Evolutionary conservation across 2,113 vertebrate genomes (phyloP), one percentile per base, ranked within the genome.

Genomic region (Polyodon spathula): DNA sequence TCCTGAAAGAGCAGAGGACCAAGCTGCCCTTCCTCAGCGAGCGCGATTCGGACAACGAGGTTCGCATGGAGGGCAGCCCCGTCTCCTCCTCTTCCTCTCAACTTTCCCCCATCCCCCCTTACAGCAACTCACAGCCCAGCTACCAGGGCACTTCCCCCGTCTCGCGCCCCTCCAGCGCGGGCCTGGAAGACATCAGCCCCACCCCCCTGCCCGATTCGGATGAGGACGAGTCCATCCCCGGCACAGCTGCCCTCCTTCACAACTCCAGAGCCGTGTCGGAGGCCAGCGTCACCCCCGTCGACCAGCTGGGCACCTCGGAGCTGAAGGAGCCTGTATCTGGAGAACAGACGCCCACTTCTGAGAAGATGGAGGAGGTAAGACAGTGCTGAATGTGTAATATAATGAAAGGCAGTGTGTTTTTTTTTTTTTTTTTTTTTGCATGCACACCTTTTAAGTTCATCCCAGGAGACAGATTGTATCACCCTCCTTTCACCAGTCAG

Each of bases 81-180:
- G 95, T 97, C 71, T 99, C 96, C 54, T 99, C 94, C 4, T 95
- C 95, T 0, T 97, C 95, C 62, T 98, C 94, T 27, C 96, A 98
- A 76, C 87, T 98, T 1, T 97, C 95, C 58, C 95, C 96, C 0
- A 87, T 96, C 39, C 84, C 89, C 2, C 80, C 89, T 5, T 93
- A 81, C 9, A 71, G 86, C 0, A 89, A 84, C 56, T 83, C 85
- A 41, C 89, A 83, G 69, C 88, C 73, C 0, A 82, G 82, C 72
- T 87, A 83, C 50, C 78, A 77, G 1, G 85, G 70, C 43, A 80
- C 83, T 70, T 81, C 86, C 0, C 84, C 87, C 2, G 86, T 85
- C 58, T 93, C 91, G 0, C 89, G 90, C 8, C 93, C 93, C 50
- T 86, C 86, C 51, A 97, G 96, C 81, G 97, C 90, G 0, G 94